phyloP scores from a whole-genome alignment of 2,888 invertebrate species.

The Lypha dubia region DNA sequence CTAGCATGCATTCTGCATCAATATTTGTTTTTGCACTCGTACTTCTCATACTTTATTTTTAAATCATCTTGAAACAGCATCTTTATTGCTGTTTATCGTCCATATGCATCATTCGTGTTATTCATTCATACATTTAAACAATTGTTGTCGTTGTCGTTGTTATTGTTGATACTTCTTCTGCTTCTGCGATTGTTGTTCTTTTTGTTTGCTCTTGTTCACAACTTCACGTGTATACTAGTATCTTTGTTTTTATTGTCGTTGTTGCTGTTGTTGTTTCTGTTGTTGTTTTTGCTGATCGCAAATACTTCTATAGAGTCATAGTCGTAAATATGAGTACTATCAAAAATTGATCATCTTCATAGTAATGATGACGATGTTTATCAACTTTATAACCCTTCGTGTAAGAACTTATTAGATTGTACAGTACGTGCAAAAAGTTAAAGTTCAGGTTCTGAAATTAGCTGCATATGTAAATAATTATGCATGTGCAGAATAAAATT shows the following conservation, averaged over 20 bases:
- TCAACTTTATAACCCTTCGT: slow-evolving; percentile 62
- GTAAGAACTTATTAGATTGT: slow-evolving; percentile 42
- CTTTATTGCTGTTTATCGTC: slow-evolving; percentile 45
- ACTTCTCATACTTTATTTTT: slow-evolving; percentile 20
- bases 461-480: neutral
- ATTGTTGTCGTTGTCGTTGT: slow-evolving; percentile 27
- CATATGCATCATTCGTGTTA: slow-evolving; percentile 28
- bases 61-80: slow-evolving; percentile 60
- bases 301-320: slow-evolving; percentile 32
- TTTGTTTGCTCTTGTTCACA: slow-evolving; percentile 66
- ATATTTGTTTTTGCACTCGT: slow-evolving; percentile 30
- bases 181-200: slow-evolving; percentile 36
- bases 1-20: slow-evolving; percentile 50
- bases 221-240: slow-evolving; percentile 58
- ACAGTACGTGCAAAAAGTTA: slow-evolving; percentile 49
- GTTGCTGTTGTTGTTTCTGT: slow-evolving; percentile 1
- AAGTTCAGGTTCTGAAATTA: neutral
- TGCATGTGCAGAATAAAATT: neutral
- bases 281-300: slow-evolving; percentile 5
- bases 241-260: slow-evolving; percentile 31
- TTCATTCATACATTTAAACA: slow-evolving; percentile 49
- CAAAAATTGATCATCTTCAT: slow-evolving; percentile 70
- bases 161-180: slow-evolving; percentile 12
- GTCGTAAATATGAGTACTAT: slow-evolving; percentile 58
- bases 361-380: slow-evolving; percentile 55